These are phyloP conservation scores for Coluber constrictor DNA, from an alignment of 2,797 vertebrate species.

Conservation along the genomic window DNA sequence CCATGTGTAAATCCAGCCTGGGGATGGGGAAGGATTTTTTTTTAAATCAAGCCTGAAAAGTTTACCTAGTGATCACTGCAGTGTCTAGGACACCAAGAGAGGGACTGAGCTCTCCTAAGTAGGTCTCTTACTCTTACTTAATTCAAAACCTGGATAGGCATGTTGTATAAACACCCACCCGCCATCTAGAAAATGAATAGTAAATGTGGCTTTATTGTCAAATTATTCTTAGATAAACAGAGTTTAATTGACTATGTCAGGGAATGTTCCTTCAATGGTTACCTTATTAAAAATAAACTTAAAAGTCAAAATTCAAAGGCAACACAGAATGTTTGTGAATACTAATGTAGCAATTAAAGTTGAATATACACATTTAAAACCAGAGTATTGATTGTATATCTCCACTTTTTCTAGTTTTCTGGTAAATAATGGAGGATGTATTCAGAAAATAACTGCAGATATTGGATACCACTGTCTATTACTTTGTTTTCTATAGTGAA, in stretches of 20 bases:
- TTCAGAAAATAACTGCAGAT: not conserved
- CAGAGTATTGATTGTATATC: not conserved
- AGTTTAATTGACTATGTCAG: not conserved
- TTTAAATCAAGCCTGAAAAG: not conserved
- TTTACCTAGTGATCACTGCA: not conserved
- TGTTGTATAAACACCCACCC: not conserved
- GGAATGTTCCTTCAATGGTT: not conserved
- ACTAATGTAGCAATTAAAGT: not conserved
- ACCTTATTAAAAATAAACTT: not conserved
- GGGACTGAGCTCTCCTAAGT: not conserved
- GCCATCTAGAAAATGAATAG: not conserved
- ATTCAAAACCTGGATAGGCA: not conserved
- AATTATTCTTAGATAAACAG: not conserved
- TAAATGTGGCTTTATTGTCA: not conserved
- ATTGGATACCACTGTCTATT: not conserved
- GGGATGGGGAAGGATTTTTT: not conserved
- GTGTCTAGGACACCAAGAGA: not conserved
- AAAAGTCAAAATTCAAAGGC: not conserved
- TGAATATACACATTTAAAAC: not conserved
- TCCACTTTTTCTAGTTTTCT: not conserved
- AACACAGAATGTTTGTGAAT: not conserved
- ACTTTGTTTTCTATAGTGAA: not conserved
- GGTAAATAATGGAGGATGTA: not conserved
- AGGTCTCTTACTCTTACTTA: not conserved
- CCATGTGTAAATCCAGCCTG: not conserved